Base-by-base conservation (phyloP, 1,140 invertebrate genomes). In the Camponotus floridanus region DNA sequence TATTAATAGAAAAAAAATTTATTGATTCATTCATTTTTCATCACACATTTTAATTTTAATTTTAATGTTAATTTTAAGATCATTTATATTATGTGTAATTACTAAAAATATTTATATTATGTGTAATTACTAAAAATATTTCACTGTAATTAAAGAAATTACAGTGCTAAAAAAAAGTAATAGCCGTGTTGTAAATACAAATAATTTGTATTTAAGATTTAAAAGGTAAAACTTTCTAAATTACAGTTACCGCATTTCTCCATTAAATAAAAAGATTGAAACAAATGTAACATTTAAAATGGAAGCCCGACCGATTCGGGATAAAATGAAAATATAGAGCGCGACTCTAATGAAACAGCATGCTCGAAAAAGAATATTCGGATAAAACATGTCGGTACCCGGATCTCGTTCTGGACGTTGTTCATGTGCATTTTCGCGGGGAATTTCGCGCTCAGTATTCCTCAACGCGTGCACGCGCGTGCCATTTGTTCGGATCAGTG, bases 381-480 rank as follows among this genome's bases (percentile, higher is more conserved):
- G 57, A 79, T 83, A 89, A 76, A 85, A 89, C 85, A 65, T 86
- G 88, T 80, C 51, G 87, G 68, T 64, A 61, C 9, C 26, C 45
- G 68, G n/a, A 48, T 89, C 86, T 80, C 68, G 86, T 90, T 90
- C 65, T 73, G 45, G 21, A 90, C 78, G 89, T 76, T 76, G 86
- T 89, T 90, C 89, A 87, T 88, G 88, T 89, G 80, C 88, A 65
- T 59, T 71, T 81, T 87, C 80, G 87, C 67, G 86, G 64, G 76
- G 78, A 89, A 84, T 83, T 87, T 45, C 65, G 79, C 87, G 80
- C 86, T 45, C 48, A 31, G 86, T 87, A 87, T 88, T 89, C 80
- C 71, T 86, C 85, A 89, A 89, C 85, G 87, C 71, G 33, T 87
- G 86, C 89, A 90, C 89, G 89, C 86, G 89, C 89, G 88, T 89